Percentiles rank a stretch among this genome's conserved stretches.
phyloP scores from a whole-genome alignment of 2,888 invertebrate species.

The Dendrolimus houi region DNA sequence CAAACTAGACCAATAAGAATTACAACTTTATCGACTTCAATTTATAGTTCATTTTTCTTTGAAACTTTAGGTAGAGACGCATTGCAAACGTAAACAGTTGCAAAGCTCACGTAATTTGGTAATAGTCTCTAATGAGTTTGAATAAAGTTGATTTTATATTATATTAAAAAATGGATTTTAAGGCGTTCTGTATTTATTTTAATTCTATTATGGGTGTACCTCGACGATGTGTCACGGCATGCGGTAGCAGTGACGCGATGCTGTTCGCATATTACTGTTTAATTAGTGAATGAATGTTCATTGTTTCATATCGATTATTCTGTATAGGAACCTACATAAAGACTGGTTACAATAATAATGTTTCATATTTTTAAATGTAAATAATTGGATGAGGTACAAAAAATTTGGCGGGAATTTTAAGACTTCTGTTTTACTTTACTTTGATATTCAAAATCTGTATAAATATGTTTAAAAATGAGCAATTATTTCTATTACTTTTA shows the following conservation, averaged over 20 bases:
- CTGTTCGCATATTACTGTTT: constrained; percentile 49
- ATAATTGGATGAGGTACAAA: too few species aligned
- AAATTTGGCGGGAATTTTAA: too few species aligned
- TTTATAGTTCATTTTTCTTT: constrained; percentile 35
- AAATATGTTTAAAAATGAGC: too few species aligned
- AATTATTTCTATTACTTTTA: too few species aligned
- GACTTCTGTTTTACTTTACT: too few species aligned
- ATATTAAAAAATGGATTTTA: neutral
- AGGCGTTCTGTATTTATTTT: constrained; percentile 4
- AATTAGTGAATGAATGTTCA: constrained; percentile 40
- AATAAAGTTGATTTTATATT: constrained; percentile 18
- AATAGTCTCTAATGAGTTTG: constrained; percentile 9
- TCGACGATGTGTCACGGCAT: constrained; percentile 45
- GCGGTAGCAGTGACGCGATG: constrained; percentile 53
- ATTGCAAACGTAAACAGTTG: constrained; percentile 35
- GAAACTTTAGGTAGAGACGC: constrained; percentile 20
- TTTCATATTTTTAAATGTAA: too few species aligned
- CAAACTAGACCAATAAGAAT: constrained; percentile 13
- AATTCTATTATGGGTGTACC: constrained; percentile 70
- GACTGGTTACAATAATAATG: too few species aligned
- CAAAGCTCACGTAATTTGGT: constrained; percentile 12
- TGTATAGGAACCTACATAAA: neutral
- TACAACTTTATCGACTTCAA: constrained; percentile 16
- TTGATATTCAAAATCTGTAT: too few species aligned
- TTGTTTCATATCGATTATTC: constrained; percentile 20